Percentiles rank a stretch among this genome's conserved stretches.
phyloP scores from a whole-genome alignment of 2,888 invertebrate species.

The Eupithecia exiguata region DNA sequence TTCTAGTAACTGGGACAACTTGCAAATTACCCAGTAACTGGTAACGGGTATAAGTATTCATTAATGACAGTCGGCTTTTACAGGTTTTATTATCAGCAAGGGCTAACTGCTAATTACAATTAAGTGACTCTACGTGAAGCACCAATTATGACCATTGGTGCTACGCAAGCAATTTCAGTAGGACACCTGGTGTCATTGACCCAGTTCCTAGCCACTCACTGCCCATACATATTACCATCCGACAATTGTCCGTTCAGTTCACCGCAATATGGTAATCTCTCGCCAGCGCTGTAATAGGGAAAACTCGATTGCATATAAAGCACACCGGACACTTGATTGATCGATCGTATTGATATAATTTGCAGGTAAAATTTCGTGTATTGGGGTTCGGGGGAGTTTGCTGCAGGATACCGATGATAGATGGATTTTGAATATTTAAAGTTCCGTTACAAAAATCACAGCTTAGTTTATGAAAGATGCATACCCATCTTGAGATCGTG shows the following conservation, averaged over 20 bases:
- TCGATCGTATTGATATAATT: constrained; percentile 11
- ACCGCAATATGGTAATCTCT: constrained; percentile 41
- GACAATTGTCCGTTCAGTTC: constrained; percentile 15
- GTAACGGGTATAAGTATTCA: too few species aligned
- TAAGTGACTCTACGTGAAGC: not conserved
- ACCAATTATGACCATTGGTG: not conserved
- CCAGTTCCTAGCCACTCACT: constrained; percentile 6
- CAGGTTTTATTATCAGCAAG: not conserved
- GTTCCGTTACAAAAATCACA: not conserved
- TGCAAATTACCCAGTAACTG: too few species aligned
- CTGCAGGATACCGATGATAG: not conserved
- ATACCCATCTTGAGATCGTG: not conserved
- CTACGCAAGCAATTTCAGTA: not conserved
- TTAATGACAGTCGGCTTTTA: not conserved
- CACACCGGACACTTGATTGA: constrained; percentile 18
- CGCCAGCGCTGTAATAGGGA: constrained; percentile 28
- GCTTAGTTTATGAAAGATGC: not conserved
- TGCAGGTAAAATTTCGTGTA: constrained; percentile 10
- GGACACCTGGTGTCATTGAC: constrained; percentile 10
- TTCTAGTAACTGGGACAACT: too few species aligned
- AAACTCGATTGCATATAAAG: constrained; percentile 57
- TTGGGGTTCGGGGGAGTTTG: not conserved
- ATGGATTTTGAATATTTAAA: not conserved
- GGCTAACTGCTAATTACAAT: not conserved
- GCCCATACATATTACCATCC: constrained; percentile 12